Conservation (phyloP, 37 sponge, comb jelly and placozoan species). For the Oopsacas minuta region DNA sequence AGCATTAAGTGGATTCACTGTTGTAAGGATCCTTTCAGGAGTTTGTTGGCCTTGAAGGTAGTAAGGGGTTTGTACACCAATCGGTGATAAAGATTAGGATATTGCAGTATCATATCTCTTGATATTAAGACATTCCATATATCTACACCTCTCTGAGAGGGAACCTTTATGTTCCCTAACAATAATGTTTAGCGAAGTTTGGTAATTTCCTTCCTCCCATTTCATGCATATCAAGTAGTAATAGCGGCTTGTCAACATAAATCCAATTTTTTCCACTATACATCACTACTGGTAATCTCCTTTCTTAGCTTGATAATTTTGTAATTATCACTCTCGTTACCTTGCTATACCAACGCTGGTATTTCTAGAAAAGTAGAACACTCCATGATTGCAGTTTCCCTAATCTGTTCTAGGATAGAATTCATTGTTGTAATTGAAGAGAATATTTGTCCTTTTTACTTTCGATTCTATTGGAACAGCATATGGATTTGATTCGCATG, state of each 20-base stretch:
- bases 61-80: constrained; percentile 19
- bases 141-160: neutral
- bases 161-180: neutral
- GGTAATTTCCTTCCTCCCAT: constrained; percentile 14
- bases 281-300: neutral
- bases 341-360: neutral
- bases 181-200: constrained; percentile 15
- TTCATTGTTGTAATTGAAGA: neutral
- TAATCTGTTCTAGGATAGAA: constrained; percentile 16
- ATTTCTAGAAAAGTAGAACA: neutral
- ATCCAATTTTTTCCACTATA: neutral
- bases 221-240: constrained; percentile 9
- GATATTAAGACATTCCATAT: constrained; percentile 1
- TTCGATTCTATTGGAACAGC: neutral
- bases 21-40: constrained; percentile 15
- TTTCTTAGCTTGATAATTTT: neutral
- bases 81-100: constrained; percentile 11
- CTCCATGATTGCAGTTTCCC: neutral
- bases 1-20: neutral
- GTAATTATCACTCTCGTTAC: constrained; percentile 4
- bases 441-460: neutral
- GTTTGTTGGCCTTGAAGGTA: constrained; percentile 7
- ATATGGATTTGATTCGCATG: neutral
- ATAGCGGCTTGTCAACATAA: neutral
- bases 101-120: neutral